phyloP scores from a whole-genome alignment of 35 echinoderm and acorn worm genomes.

The Ophioderma brevispina region DNA sequence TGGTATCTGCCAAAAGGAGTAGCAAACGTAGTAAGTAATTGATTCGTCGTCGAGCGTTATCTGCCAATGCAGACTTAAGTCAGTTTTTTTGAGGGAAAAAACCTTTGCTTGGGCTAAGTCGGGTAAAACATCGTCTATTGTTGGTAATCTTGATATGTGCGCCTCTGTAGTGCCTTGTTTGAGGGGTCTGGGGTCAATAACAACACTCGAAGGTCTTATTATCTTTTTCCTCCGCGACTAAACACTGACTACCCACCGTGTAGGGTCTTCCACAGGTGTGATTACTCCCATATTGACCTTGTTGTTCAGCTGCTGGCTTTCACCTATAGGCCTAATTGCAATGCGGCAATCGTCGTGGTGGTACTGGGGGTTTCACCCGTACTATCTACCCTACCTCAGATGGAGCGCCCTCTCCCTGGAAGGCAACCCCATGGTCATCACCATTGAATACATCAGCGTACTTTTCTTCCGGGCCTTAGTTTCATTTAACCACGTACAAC shows the following conservation, averaged over 20 bases:
- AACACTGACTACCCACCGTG: constrained; percentile 61
- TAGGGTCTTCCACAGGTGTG: constrained; percentile 60
- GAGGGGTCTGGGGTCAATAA: constrained; percentile 62
- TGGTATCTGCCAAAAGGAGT: too few species aligned
- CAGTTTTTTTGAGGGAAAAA: constrained; percentile 49
- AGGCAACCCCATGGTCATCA: constrained; percentile 31
- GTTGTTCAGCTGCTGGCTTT: constrained; percentile 60
- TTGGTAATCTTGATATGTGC: constrained; percentile 37
- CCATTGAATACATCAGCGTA: constrained; percentile 71
- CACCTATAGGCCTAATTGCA: constrained; percentile 29
- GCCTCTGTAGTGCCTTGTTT: constrained; percentile 59
- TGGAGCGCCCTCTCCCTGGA: constrained; percentile 52
- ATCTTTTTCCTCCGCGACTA: constrained; percentile 40
- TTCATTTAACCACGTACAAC: too few species aligned
- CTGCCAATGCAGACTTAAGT: constrained; percentile 41
- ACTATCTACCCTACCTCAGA: constrained; percentile 38
- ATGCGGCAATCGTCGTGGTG: constrained; percentile 67
- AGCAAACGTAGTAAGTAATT: constrained; percentile 24
- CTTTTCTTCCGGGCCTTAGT: constrained; percentile 7
- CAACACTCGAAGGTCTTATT: constrained; percentile 35
- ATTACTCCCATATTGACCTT: constrained; percentile 52
- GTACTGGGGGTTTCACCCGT: constrained; percentile 40
- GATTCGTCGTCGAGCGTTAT: constrained; percentile 46
- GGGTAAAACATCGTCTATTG: constrained; percentile 44
- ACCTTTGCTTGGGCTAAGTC: constrained; percentile 37